Evolutionary conservation across 2,888 invertebrate species (phyloP).

Genomic region (Eilema sororculum): DNA sequence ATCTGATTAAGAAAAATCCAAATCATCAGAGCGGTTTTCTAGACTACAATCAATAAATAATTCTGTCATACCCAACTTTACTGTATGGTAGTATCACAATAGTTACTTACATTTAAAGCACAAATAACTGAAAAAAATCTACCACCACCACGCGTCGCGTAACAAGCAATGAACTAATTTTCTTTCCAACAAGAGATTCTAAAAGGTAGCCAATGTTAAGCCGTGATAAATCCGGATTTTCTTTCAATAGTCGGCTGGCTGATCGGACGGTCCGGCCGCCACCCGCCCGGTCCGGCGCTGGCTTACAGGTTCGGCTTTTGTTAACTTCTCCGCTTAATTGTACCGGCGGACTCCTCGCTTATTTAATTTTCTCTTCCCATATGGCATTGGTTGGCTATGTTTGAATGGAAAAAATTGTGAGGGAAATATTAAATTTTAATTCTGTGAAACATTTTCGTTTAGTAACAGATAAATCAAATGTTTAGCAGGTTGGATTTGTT

Average conservation of each 20-base stretch:
- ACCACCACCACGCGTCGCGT: background rate
- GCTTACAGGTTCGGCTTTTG: constrained; percentile 39
- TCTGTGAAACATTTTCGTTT: background rate
- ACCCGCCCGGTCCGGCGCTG: constrained; percentile 21
- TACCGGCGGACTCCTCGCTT: constrained; percentile 19
- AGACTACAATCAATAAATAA: too few relatives aligned
- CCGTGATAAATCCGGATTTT: constrained; percentile 48
- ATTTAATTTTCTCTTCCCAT: constrained; percentile 32
- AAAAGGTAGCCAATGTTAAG: constrained; percentile 44
- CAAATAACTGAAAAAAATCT: background rate
- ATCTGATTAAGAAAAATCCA: too few relatives aligned
- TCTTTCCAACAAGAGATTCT: constrained; percentile 25
- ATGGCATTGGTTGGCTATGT: constrained; percentile 17
- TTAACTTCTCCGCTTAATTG: constrained; percentile 47
- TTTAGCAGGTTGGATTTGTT: background rate
- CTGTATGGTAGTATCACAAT: too few relatives aligned
- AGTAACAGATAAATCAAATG: background rate
- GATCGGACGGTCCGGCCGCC: constrained; percentile 26
- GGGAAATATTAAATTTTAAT: constrained; percentile 11
- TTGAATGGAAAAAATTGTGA: constrained; percentile 1
- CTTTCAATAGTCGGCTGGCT: constrained; percentile 41
- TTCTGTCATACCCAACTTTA: too few relatives aligned
- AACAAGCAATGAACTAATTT: constrained; percentile 26
- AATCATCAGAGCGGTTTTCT: too few relatives aligned
- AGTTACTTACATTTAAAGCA: too few relatives aligned